phyloP scores from a whole-genome alignment of 2,888 invertebrate species.

The Bedellia somnulentella region DNA sequence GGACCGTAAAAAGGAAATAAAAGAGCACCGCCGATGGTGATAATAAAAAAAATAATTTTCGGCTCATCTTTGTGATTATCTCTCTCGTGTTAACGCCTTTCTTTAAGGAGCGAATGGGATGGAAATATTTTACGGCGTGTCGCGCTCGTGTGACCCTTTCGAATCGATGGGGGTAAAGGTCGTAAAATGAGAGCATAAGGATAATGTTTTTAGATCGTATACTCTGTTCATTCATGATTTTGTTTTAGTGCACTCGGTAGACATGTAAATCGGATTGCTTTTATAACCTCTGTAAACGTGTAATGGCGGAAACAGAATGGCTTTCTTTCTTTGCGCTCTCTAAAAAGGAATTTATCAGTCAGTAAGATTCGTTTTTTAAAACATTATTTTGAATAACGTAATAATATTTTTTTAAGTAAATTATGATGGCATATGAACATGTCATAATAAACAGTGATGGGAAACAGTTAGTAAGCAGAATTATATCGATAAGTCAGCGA shows the following conservation, averaged over 20 bases:
- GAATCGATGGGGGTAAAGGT: constrained; percentile 58
- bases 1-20: constrained; percentile 64
- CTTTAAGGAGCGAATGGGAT: constrained; percentile 29
- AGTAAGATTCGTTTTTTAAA: too few relatives aligned
- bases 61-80: constrained; percentile 59
- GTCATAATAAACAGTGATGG: too few relatives aligned
- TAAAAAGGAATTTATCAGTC: too few relatives aligned
- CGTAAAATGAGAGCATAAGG: constrained; percentile 62
- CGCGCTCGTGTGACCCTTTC: constrained; percentile 53
- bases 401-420: too few relatives aligned
- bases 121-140: constrained; percentile 39
- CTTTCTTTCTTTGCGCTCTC: too few relatives aligned
- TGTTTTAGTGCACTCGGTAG: constrained; percentile 53
- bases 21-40: constrained; percentile 63
- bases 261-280: constrained; percentile 57
- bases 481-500: too few relatives aligned
- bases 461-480: too few relatives aligned
- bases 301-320: too few relatives aligned
- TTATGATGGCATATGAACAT: too few relatives aligned
- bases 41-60: constrained; percentile 63
- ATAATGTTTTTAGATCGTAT: constrained; percentile 60
- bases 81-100: constrained; percentile 41
- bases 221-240: constrained; percentile 61
- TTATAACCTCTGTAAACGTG: too few relatives aligned
- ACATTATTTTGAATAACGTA: too few relatives aligned